Evolutionary conservation across 2,888 invertebrate species (phyloP), one percentile per base, ranked within the genome.

Genomic region (Cactoblastis cactorum): DNA sequence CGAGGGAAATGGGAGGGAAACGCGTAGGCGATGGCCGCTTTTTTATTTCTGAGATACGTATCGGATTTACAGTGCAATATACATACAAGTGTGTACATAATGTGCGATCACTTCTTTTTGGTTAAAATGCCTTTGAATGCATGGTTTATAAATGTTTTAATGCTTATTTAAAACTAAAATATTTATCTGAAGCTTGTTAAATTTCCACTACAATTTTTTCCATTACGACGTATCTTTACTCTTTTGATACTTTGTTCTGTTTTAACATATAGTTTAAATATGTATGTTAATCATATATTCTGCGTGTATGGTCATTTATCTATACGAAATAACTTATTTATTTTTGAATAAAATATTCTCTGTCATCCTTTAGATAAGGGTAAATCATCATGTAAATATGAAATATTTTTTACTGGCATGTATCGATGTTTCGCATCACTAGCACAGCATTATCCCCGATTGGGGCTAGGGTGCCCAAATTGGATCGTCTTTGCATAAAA

Each of bases 401-500:
- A 22, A 14, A 12, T n/a, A 24, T 24, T 8, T 43, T 1, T 22
- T 22, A 11, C 15, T 17, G 15, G 38, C 37, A 37, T 38, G 14
- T 18, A 48, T 48, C 47, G 12, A 51, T 49, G 41, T 54, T 54
- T 50, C 45, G 33, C 47, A 47, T 22, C 51, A 37, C 34, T 43
- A 48, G 14, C 28, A 37, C 50, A 67, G 77, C 73, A 84, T 86
- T 85, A 84, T 83, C 84, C 76, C 69, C 80, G 83, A 82, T 83
- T 80, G 80, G 74, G 72, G 76, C 77, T 62, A 62, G 61, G 65
- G 71, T 38, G 65, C 71, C 71, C 64, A 73, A 81, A 87, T 83
- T 80, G 83, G 80, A 85, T 83, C 83, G 79, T 76, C 80, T 84
- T 87, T 85, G 85, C 87, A 88, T 87, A 83, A 85, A 85, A 84